phyloP scores from a whole-genome alignment of 2,797 vertebrate species.

The Spea hammondii region DNA sequence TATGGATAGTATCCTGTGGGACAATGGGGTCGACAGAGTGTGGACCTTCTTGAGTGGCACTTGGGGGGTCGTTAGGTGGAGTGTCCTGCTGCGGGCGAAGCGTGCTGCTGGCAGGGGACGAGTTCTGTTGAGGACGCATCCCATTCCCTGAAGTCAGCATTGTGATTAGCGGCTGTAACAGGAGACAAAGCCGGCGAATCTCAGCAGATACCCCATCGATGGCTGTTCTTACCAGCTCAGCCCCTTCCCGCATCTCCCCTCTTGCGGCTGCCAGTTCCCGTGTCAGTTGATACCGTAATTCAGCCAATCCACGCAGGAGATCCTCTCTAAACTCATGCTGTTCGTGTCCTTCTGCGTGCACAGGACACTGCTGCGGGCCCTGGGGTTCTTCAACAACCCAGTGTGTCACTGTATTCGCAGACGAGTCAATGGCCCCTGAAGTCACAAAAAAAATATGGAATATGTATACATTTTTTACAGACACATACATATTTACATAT shows the following conservation, averaged over 20 bases:
- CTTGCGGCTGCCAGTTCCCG: conserved; percentile 19
- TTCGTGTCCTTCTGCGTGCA: not conserved
- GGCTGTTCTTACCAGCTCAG: conserved; percentile 14
- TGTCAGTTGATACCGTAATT: conserved; percentile 13
- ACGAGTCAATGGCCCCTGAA: not conserved
- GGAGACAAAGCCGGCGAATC: conserved; percentile 13
- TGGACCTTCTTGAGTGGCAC: not conserved
- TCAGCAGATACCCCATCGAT: conserved; percentile 22
- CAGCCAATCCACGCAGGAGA: conserved; percentile 8
- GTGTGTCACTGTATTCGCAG: conserved; percentile 1
- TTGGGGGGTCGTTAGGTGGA: not conserved
- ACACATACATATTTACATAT: too few species aligned
- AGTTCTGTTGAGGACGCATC: not conserved
- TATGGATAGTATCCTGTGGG: not conserved
- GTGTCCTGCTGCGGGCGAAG: conserved; percentile 5
- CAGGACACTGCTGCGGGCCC: not conserved
- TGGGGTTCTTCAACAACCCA: conserved; percentile 12
- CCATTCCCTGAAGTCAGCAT: not conserved
- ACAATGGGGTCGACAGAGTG: not conserved
- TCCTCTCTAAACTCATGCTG: not conserved
- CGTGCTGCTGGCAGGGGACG: not conserved
- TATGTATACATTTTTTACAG: not conserved
- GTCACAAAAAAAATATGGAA: not conserved
- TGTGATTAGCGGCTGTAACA: conserved; percentile 20
- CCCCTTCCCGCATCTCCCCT: conserved; percentile 23